Conservation (phyloP, 2,797 vertebrate genomes). For the Neoniphon sammara region DNA sequence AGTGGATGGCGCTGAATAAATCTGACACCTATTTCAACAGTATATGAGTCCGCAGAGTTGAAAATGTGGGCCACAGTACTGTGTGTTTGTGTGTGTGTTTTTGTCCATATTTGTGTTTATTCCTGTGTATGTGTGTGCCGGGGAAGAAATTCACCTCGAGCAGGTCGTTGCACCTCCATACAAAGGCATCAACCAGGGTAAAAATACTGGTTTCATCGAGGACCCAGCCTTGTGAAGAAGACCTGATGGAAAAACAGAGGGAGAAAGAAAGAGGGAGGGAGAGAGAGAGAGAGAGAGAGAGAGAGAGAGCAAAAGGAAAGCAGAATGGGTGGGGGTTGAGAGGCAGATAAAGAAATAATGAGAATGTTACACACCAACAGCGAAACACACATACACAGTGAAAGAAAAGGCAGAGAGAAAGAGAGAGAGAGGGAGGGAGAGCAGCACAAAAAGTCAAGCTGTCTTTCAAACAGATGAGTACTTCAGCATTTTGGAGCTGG, state of each 20-base stretch:
- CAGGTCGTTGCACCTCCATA: constrained; percentile 89
- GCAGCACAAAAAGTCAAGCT: constrained; percentile 60
- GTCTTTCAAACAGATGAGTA: constrained; percentile 65
- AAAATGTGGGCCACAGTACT: constrained; percentile 1
- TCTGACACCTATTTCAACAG: constrained; percentile 53
- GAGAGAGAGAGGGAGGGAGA: constrained; percentile 43
- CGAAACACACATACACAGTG: constrained; percentile 29
- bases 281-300: constrained; percentile 20
- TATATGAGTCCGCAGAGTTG: constrained; percentile 21
- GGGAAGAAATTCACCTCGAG: constrained; percentile 83
- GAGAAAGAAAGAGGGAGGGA: constrained; percentile 2
- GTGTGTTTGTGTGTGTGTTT: constrained; percentile 22
- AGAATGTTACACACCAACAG: constrained; percentile 50
- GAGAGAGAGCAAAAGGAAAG: constrained; percentile 29
- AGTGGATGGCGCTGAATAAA: constrained; percentile 42
- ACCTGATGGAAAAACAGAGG: constrained; percentile 73
- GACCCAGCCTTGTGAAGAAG: constrained; percentile 81
- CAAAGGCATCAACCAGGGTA: constrained; percentile 85
- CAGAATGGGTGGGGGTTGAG: constrained; percentile 22
- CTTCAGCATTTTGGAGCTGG: constrained; percentile 55
- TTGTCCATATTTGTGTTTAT: constrained; percentile 13
- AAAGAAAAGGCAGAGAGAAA: constrained; percentile 36
- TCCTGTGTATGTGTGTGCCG: constrained; percentile 36
- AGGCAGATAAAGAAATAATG: constrained; percentile 52
- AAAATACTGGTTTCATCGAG: constrained; percentile 87